Evolutionary conservation across 2,113 vertebrate species (phyloP).

Genomic region (Synchiropus splendidus): DNA sequence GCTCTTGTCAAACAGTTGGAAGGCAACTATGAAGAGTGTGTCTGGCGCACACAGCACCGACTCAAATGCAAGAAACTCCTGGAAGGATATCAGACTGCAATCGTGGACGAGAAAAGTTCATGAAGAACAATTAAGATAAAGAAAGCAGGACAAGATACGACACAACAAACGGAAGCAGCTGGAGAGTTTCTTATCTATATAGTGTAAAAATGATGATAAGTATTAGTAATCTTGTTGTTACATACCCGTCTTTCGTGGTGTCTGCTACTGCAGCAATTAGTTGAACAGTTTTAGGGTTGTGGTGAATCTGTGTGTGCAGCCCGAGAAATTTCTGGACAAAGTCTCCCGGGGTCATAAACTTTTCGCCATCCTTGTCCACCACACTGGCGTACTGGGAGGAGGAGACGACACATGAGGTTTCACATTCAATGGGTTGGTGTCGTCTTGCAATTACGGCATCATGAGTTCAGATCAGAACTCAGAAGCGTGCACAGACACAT

Average conservation of each 20-base stretch:
- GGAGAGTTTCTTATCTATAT: conserved; percentile 26
- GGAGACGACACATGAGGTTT: neutral
- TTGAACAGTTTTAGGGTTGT: conserved; percentile 91
- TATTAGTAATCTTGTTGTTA: conserved; percentile 8
- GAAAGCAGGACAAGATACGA: neutral
- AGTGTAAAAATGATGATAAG: neutral
- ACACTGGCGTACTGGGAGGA: conserved; percentile 78
- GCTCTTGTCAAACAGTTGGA: conserved; percentile 95
- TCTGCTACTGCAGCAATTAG: conserved; percentile 93
- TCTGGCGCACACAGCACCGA: conserved; percentile 94
- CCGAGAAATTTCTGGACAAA: conserved; percentile 94
- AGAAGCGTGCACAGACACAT: too few species aligned
- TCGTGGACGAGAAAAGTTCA: too few species aligned
- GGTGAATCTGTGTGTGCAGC: conserved; percentile 80
- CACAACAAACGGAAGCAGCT: neutral
- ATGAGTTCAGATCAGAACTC: too few species aligned
- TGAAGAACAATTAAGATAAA: too few species aligned
- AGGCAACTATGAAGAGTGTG: conserved; percentile 93
- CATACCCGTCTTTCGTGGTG: conserved; percentile 96
- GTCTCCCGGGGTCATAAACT: conserved; percentile 90
- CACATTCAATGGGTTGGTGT: too few species aligned
- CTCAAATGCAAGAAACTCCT: conserved; percentile 97
- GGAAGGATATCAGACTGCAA: conserved; percentile 89
- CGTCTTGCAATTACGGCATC: too few species aligned
- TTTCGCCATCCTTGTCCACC: conserved; percentile 84